Conservation (phyloP, 2,113 vertebrate genomes). For the Rallus limicola region DNA sequence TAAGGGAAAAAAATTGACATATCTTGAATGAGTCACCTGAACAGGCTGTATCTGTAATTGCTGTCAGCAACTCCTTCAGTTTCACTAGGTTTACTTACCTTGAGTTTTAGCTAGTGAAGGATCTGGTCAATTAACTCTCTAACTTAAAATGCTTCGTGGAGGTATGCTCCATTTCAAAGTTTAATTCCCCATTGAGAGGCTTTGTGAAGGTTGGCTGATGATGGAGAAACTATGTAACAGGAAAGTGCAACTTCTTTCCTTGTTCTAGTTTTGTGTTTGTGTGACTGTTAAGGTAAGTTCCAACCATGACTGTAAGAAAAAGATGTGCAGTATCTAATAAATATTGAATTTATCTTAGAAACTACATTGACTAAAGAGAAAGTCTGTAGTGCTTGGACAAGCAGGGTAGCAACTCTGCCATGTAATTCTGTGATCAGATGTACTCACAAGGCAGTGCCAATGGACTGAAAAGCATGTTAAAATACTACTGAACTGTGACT, state of each 20-base stretch:
- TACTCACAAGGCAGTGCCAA: neutral
- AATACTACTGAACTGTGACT: neutral
- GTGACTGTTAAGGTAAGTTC: neutral
- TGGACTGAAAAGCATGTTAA: neutral
- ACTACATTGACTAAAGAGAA: neutral
- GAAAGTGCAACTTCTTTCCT: neutral
- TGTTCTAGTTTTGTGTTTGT: neutral
- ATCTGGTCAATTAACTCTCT: neutral
- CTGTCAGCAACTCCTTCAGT: neutral
- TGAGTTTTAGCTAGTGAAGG: neutral
- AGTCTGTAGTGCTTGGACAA: neutral
- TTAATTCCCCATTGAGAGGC: neutral
- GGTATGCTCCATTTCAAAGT: neutral
- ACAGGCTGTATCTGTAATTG: neutral
- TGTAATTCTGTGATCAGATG: neutral
- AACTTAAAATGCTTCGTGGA: neutral
- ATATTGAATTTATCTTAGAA: neutral
- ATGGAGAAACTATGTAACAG: neutral
- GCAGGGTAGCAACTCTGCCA: neutral
- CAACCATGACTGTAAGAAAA: neutral
- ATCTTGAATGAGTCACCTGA: neutral
- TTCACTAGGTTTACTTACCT: neutral
- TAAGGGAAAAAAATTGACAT: neutral
- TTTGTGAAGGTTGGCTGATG: neutral
- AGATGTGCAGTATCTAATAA: neutral